phyloP scores from a whole-genome alignment of 2,797 vertebrate genomes.

The Silurus lanzhouensis region DNA sequence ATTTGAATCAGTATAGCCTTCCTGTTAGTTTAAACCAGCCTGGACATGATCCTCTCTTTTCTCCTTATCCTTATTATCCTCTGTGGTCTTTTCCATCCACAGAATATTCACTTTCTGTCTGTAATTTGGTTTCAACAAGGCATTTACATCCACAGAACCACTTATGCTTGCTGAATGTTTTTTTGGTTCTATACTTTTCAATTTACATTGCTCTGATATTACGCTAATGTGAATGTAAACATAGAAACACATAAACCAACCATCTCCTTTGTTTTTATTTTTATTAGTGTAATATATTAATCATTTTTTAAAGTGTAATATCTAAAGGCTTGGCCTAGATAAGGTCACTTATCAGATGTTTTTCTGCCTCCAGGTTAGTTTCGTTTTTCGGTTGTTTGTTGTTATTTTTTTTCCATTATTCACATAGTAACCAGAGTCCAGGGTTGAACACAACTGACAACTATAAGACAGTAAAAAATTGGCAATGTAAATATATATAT shows the following conservation, averaged over 20 bases:
- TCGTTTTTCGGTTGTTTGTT: too few species aligned
- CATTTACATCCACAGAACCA: background rate
- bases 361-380: background rate
- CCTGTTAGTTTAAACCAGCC: background rate
- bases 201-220: conserved; percentile 1
- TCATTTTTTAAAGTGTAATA: conserved; percentile 8
- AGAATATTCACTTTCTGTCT: background rate
- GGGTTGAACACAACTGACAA: background rate
- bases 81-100: background rate
- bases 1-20: background rate
- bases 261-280: background rate
- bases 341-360: conserved; percentile 10
- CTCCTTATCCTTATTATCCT: background rate
- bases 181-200: background rate
- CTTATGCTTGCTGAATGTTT: background rate
- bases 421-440: conserved; percentile 26
- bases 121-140: background rate
- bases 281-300: background rate
- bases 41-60: background rate
- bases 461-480: background rate
- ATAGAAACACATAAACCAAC: background rate
- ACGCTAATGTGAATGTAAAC: background rate
- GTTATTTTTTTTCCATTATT: background rate
- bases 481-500: background rate
- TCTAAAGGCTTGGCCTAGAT: conserved; percentile 12